These are phyloP conservation scores for Cyrtodaria siliqua DNA, from an alignment of 2,888 invertebrate species.

Conservation along the genomic window DNA sequence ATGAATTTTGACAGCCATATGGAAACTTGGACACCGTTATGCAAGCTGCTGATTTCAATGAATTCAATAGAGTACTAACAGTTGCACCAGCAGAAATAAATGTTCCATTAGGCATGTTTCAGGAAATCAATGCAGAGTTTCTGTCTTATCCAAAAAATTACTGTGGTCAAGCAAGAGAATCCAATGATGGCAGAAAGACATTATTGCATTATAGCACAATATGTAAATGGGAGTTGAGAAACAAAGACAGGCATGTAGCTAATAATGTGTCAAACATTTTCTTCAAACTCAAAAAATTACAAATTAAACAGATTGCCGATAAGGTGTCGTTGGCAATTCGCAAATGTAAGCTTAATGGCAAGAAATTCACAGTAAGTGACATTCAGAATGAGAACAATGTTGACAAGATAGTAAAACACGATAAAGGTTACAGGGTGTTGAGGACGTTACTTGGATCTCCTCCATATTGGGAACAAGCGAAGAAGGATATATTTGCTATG, in stretches of 20 bases:
- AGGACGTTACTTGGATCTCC: conserved; percentile 56
- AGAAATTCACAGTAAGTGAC: conserved; percentile 34
- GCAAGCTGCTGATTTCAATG: conserved; percentile 44
- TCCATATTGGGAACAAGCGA: conserved; percentile 64
- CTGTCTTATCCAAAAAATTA: conserved; percentile 31
- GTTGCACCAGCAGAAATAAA: conserved; percentile 32
- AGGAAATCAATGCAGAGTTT: conserved; percentile 25
- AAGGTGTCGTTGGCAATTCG: conserved; percentile 27
- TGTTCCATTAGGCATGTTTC: conserved; percentile 25
- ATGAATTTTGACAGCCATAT: no score
- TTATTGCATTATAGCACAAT: conserved; percentile 21
- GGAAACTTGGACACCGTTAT: conserved; percentile 29
- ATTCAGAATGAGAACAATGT: conserved; percentile 19
- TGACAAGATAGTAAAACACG: conserved; percentile 29
- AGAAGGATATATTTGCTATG: conserved; percentile 68
- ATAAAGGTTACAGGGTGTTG: conserved; percentile 59
- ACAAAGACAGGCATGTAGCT: conserved; percentile 41
- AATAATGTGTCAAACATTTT: conserved; percentile 33
- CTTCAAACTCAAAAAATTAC: conserved; percentile 40
- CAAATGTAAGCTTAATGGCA: conserved; percentile 42
- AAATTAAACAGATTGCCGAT: conserved; percentile 40
- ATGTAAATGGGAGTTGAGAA: conserved; percentile 36
- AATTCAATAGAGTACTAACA: conserved; percentile 35
- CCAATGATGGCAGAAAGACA: neutral
- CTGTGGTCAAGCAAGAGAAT: conserved; percentile 27